Percentiles rank a stretch among this genome's conserved stretches.
Evolutionary conservation across 2,888 invertebrate genomes (phyloP).

Genomic region (Orthosia cruda): DNA sequence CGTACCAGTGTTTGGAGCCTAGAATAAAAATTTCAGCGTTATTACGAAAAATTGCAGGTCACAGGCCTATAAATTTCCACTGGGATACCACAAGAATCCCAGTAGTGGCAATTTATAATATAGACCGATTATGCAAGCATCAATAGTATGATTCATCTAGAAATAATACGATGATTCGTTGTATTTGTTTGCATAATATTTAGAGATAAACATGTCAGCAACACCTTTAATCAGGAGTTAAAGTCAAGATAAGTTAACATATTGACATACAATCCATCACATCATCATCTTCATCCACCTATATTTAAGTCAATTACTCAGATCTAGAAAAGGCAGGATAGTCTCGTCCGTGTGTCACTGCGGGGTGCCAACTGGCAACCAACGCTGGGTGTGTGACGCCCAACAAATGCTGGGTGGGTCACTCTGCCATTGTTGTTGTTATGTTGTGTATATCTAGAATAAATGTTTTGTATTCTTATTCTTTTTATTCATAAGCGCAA

Average conservation of each 20-base stretch:
- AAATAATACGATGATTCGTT: conserved; percentile 12
- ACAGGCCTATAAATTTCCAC: neutral
- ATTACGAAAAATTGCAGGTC: neutral
- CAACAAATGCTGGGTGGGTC: too few species aligned
- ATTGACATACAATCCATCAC: conserved; percentile 22
- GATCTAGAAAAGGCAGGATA: neutral
- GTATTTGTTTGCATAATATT: conserved; percentile 18
- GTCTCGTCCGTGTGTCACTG: too few species aligned
- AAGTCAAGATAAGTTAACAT: conserved; percentile 27
- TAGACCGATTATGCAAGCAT: neutral
- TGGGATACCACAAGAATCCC: too few species aligned
- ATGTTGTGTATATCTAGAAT: too few species aligned
- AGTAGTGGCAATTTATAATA: neutral
- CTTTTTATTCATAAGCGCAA: too few species aligned
- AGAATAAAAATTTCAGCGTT: conserved; percentile 47
- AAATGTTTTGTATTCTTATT: too few species aligned
- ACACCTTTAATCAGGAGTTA: neutral
- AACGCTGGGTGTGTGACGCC: too few species aligned
- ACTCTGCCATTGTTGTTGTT: too few species aligned
- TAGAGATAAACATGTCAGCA: conserved; percentile 22
- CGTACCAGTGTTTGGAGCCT: conserved; percentile 93
- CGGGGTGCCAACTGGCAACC: too few species aligned
- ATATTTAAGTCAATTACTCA: neutral
- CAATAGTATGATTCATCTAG: neutral
- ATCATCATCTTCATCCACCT: too few species aligned